Conservation (phyloP, 2,888 invertebrate species). For the Gymnosoma rotundatum region DNA sequence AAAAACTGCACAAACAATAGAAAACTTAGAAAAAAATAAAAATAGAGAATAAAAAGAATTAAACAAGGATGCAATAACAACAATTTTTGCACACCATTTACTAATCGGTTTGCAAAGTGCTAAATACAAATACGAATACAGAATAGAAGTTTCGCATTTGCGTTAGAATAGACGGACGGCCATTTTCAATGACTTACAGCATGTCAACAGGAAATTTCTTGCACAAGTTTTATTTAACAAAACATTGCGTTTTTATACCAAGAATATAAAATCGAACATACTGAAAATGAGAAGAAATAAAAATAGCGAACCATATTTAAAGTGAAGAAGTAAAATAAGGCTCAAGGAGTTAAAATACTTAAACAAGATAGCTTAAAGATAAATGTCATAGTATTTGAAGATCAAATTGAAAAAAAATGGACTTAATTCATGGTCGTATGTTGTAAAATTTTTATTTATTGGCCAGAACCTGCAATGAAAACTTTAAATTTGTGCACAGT, state of each 20-base stretch:
- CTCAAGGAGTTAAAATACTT: too few relatives aligned
- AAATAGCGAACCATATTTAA: background rate
- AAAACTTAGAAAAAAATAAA: conserved; percentile 28
- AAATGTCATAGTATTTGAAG: too few relatives aligned
- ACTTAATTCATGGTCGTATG: too few relatives aligned
- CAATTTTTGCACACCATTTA: conserved; percentile 68
- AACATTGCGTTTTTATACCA: background rate
- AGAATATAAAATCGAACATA: conserved; percentile 20
- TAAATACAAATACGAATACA: conserved; percentile 43
- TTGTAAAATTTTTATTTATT: too few relatives aligned
- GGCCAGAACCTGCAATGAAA: too few relatives aligned
- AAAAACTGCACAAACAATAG: conserved; percentile 36
- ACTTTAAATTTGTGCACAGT: too few relatives aligned
- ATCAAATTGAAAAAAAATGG: too few relatives aligned
- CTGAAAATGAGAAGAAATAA: background rate
- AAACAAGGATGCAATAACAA: conserved; percentile 56
- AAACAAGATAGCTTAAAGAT: too few relatives aligned
- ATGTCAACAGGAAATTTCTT: conserved; percentile 35
- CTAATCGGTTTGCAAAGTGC: conserved; percentile 70
- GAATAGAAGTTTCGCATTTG: conserved; percentile 26
- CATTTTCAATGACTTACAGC: background rate
- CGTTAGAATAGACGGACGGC: background rate
- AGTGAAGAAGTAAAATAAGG: too few relatives aligned
- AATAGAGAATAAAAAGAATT: conserved; percentile 12
- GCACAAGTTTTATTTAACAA: conserved; percentile 38